phyloP scores from a whole-genome alignment of 64 coral and sea anemone genomes.

The Catalaphyllia jardinei region DNA sequence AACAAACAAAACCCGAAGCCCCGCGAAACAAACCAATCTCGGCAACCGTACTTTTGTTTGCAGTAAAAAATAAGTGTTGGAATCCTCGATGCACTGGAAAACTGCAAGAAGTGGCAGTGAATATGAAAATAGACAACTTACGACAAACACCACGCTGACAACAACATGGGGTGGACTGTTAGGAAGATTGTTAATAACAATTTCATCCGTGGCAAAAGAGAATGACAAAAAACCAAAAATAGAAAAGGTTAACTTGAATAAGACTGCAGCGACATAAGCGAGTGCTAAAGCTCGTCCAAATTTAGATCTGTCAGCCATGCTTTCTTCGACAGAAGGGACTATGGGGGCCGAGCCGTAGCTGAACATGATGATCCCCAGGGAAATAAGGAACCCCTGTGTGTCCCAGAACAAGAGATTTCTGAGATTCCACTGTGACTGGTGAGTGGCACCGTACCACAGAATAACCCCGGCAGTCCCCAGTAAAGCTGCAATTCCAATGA shows the following conservation, averaged over 20 bases:
- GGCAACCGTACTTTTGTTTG: not conserved
- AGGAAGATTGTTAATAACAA: constrained; percentile 44
- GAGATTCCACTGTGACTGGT: constrained; percentile 6
- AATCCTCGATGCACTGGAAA: constrained; percentile 24
- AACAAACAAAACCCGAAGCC: constrained; percentile 15
- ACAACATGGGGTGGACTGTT: not conserved
- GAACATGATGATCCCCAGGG: constrained; percentile 32
- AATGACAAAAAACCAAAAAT: constrained; percentile 46
- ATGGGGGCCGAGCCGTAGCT: constrained; percentile 9
- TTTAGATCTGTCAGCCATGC: constrained; percentile 35
- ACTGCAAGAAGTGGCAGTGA: constrained; percentile 21
- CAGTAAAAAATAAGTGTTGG: not conserved
- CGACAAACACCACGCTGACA: not conserved
- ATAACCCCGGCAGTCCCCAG: not conserved
- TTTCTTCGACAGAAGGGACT: constrained; percentile 10
- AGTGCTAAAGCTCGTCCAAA: constrained; percentile 15
- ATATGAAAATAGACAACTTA: constrained; percentile 24
- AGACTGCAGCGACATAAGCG: not conserved
- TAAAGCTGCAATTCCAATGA: constrained; percentile 31
- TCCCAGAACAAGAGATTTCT: constrained; percentile 46
- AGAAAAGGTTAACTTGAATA: constrained; percentile 36
- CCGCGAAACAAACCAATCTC: not conserved
- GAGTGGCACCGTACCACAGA: constrained; percentile 2
- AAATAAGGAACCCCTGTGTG: constrained; percentile 19
- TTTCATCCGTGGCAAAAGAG: constrained; percentile 30